Conservation (phyloP, 2,113 vertebrate species). For the Odontophorus gujanensis region DNA sequence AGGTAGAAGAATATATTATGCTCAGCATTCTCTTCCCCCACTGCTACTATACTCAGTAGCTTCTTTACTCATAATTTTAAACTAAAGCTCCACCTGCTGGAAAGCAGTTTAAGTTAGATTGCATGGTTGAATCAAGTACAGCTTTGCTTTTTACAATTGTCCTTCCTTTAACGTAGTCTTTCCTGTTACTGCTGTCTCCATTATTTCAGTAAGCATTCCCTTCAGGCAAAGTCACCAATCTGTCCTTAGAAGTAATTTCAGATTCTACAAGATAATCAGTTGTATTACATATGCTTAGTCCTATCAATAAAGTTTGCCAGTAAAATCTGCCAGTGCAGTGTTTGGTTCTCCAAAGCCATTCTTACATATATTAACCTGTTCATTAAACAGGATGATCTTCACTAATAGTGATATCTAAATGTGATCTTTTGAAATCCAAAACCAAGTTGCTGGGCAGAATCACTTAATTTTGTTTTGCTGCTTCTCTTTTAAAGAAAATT, state of each 20-base stretch:
- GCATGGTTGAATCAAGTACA: background rate
- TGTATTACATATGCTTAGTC: background rate
- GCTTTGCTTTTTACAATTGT: background rate
- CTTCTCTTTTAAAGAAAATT: background rate
- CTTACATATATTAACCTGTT: background rate
- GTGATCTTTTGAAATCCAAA: background rate
- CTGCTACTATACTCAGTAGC: background rate
- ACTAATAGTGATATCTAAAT: background rate
- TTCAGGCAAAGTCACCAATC: background rate
- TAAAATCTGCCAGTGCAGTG: background rate
- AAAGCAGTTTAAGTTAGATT: background rate
- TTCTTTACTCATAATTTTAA: slow-evolving; percentile 16
- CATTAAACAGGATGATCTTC: background rate
- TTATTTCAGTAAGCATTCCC: background rate
- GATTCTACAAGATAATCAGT: background rate
- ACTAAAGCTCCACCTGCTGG: slow-evolving; percentile 71
- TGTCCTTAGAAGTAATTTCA: background rate
- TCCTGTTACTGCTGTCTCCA: background rate
- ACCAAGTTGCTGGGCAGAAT: background rate
- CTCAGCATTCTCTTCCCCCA: background rate
- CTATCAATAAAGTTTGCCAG: background rate
- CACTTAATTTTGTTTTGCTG: background rate
- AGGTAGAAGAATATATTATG: background rate
- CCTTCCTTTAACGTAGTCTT: background rate
- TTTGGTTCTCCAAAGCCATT: background rate